Evolutionary conservation across 2,113 vertebrate species (phyloP).

Genomic region (Nerophis ophidion): DNA sequence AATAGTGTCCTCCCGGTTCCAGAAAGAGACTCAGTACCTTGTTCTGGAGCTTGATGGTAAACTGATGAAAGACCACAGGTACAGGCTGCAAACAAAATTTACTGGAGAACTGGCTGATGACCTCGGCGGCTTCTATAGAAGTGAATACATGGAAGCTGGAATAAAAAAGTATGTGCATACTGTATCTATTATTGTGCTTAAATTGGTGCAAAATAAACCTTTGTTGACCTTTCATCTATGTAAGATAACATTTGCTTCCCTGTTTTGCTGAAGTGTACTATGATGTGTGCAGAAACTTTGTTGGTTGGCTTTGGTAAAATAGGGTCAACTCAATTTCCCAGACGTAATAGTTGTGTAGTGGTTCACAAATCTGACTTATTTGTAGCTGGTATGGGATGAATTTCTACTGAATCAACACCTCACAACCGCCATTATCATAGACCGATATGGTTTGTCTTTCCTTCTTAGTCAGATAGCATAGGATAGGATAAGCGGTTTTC

Average conservation of each 20-base stretch:
- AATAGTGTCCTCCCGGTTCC: slow-evolving; percentile 49
- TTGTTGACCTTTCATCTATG: neutral
- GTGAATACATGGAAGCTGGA: slow-evolving; percentile 69
- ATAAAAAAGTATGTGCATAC: slow-evolving; percentile 64
- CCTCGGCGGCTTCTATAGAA: slow-evolving; percentile 87
- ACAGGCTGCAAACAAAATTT: slow-evolving; percentile 71
- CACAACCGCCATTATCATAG: too few species aligned
- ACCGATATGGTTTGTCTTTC: neutral
- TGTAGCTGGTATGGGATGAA: too few species aligned
- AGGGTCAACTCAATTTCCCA: too few species aligned
- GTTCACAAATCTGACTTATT: too few species aligned
- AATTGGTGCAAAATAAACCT: neutral
- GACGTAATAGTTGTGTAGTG: too few species aligned
- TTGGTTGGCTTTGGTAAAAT: too few species aligned
- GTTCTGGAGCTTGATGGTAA: slow-evolving; percentile 65
- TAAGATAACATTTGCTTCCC: neutral
- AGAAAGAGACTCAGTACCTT: slow-evolving; percentile 74
- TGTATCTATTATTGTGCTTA: neutral
- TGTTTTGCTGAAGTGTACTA: neutral
- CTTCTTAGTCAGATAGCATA: neutral
- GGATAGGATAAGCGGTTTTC: neutral
- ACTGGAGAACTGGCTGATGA: slow-evolving; percentile 81
- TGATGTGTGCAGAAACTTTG: too few species aligned
- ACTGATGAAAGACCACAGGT: slow-evolving; percentile 54
- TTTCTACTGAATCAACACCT: too few species aligned